These are phyloP conservation scores for Tragelaphus oryx DNA, from an alignment of 2,797 vertebrate genomes.

Conservation along the genomic window DNA sequence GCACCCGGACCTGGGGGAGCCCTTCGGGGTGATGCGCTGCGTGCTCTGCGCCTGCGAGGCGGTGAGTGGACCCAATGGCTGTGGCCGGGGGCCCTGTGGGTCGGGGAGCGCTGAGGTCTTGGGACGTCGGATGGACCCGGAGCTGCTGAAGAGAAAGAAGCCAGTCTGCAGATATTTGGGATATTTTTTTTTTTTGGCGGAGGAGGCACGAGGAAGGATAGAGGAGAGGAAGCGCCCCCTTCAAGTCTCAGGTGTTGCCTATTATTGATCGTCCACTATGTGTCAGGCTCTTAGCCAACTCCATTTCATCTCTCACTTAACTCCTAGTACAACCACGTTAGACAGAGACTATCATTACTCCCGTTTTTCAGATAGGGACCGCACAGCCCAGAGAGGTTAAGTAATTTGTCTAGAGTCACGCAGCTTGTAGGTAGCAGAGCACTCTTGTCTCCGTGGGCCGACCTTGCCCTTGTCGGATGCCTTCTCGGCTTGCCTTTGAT, in stretches of 20 bases:
- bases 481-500: not conserved
- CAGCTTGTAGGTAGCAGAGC: not conserved
- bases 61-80: slow-evolving; percentile 79
- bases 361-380: not conserved
- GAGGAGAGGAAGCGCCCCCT: not conserved
- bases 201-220: not conserved
- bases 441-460: not conserved
- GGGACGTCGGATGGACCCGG: not conserved
- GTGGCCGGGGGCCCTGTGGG: not conserved
- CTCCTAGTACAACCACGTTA: not conserved
- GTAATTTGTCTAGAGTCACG: not conserved
- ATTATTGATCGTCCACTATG: not conserved
- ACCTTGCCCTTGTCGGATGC: not conserved
- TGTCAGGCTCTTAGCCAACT: not conserved
- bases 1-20: slow-evolving; percentile 97
- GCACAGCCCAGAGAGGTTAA: not conserved
- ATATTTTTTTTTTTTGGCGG: not conserved
- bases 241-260: slow-evolving; percentile 15
- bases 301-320: not conserved
- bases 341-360: not conserved
- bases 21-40: slow-evolving; percentile 96
- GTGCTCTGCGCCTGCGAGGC: slow-evolving; percentile 93
- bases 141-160: not conserved
- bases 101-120: not conserved
- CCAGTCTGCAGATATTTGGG: not conserved